Conservation (phyloP, 2,797 vertebrate species). For the Tenualosa ilisha region DNA sequence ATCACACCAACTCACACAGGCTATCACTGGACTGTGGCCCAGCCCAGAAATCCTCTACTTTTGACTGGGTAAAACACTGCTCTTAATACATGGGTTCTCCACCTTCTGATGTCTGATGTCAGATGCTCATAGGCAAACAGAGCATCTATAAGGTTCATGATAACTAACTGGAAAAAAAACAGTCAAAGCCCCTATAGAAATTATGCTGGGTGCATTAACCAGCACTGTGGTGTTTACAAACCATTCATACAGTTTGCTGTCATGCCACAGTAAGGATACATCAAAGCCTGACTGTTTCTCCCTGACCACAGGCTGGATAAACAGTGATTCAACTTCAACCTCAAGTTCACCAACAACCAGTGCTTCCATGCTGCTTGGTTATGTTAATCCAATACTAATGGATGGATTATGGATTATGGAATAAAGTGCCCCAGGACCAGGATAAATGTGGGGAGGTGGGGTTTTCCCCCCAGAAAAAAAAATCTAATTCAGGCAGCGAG, state of each 20-base stretch:
- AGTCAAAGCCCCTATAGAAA: background rate
- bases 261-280: too few relatives aligned
- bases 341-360: background rate
- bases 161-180: background rate
- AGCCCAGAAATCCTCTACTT: background rate
- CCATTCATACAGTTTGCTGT: too few relatives aligned
- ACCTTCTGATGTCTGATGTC: background rate
- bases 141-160: background rate
- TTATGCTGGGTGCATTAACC: background rate
- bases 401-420: too few relatives aligned
- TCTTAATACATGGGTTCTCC: background rate
- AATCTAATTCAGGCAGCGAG: too few relatives aligned
- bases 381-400: background rate
- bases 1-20: constrained; percentile 12
- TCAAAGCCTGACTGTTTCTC: background rate
- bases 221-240: background rate
- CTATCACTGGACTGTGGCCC: background rate
- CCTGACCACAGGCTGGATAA: background rate
- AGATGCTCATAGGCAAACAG: background rate
- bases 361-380: too few relatives aligned
- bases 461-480: too few relatives aligned
- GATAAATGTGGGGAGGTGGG: too few relatives aligned
- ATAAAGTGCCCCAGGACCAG: too few relatives aligned
- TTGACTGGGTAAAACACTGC: background rate
- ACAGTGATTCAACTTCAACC: background rate